Evolutionary conservation across 2,113 vertebrate species (phyloP).

Genomic region (Thomomys bottae): DNA sequence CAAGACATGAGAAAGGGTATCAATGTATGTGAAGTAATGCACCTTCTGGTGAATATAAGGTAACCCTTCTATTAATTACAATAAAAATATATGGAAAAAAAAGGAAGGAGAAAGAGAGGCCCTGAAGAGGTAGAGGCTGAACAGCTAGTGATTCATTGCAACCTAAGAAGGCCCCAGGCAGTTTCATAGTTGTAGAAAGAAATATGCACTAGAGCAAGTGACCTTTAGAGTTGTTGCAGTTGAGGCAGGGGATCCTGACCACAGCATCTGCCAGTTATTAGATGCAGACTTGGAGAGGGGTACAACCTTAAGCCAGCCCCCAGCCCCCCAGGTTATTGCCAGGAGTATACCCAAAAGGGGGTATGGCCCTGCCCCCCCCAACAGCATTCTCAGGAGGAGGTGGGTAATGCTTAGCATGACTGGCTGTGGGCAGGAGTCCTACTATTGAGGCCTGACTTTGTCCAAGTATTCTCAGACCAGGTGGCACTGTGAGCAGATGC

Average conservation of each 20-base stretch:
- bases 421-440: fast-evolving
- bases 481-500: not conserved
- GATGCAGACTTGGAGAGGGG: not conserved
- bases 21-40: too few species aligned
- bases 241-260: not conserved
- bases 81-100: too few species aligned
- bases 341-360: not conserved
- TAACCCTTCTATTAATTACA: too few species aligned
- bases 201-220: not conserved
- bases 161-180: too few species aligned
- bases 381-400: not conserved
- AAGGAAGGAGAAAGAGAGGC: not conserved
- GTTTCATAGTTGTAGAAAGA: not conserved
- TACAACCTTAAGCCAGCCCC: not conserved
- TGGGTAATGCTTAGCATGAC: too few species aligned
- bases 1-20: too few species aligned
- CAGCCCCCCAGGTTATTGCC: not conserved
- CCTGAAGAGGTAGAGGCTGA: not conserved
- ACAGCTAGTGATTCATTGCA: not conserved
- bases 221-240: not conserved
- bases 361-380: not conserved
- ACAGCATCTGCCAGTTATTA: not conserved
- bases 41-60: too few species aligned
- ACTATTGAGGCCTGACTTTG: not conserved
- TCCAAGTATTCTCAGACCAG: not conserved